These are phyloP conservation scores for Cheilosia impressa DNA, from an alignment of 2,888 invertebrate genomes.

Conservation along the genomic window DNA sequence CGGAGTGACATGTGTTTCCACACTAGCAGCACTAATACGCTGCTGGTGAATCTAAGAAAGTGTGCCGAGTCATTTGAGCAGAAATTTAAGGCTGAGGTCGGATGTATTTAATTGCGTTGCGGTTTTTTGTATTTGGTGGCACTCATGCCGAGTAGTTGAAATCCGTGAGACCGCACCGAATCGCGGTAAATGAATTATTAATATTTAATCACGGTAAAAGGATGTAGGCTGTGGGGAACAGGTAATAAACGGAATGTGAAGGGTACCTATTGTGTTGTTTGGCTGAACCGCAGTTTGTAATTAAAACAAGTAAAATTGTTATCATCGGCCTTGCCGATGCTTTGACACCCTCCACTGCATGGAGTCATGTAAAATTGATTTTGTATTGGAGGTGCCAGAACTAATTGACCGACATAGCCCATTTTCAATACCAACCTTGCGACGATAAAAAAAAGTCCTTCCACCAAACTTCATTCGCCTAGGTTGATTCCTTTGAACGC, in stretches of 20 bases:
- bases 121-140: neutral
- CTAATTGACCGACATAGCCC: too few relatives aligned
- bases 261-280: too few relatives aligned
- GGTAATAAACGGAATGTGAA: neutral
- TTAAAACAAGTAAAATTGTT: too few relatives aligned
- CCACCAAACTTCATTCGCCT: too few relatives aligned
- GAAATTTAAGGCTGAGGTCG: neutral
- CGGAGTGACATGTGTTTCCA: neutral
- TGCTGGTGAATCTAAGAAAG: neutral
- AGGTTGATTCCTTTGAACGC: too few relatives aligned
- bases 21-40: neutral
- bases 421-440: too few relatives aligned
- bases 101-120: neutral
- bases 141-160: neutral
- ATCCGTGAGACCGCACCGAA: neutral
- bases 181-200: conserved; percentile 22
- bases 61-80: neutral
- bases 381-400: too few relatives aligned
- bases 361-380: too few relatives aligned
- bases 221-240: neutral
- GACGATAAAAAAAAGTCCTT: too few relatives aligned
- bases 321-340: too few relatives aligned
- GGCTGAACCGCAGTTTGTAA: too few relatives aligned
- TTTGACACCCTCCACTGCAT: too few relatives aligned
- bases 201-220: conserved; percentile 20